phyloP scores from a whole-genome alignment of 1,140 invertebrate species.

The Drosophila sulfurigaster region DNA sequence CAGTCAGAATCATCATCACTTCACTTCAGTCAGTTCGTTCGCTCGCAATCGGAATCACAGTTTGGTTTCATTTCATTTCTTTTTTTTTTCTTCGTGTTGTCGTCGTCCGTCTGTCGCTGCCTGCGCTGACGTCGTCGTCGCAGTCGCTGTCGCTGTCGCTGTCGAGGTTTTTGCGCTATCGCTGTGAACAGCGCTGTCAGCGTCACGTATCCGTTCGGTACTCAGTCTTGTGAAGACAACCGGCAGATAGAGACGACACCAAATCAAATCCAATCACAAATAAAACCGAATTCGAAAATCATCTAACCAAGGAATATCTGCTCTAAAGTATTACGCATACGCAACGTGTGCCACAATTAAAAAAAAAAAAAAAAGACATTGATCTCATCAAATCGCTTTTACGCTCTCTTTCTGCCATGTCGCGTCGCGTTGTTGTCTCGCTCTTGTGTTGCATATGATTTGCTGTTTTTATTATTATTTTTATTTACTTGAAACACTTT shows the following conservation, averaged over 20 bases:
- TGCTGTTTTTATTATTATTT: conserved; percentile 11
- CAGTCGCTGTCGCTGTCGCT: conserved; percentile 11
- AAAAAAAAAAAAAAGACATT: conserved; percentile 1
- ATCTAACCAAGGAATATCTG: conserved; percentile 6
- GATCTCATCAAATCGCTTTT: background rate
- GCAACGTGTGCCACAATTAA: conserved; percentile 28
- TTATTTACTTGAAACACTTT: conserved; percentile 20
- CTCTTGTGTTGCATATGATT: conserved; percentile 40
- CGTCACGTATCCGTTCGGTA: conserved; percentile 70
- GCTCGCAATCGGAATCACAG: conserved; percentile 66
- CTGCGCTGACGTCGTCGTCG: conserved; percentile 19
- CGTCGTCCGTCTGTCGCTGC: conserved; percentile 22
- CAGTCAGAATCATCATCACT: conserved; percentile 56
- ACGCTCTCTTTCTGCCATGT: conserved; percentile 46
- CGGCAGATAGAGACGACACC: conserved; percentile 83
- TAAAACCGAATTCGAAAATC: conserved; percentile 25
- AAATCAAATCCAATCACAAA: conserved; percentile 16
- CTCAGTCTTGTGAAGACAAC: conserved; percentile 83
- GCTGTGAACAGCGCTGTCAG: conserved; percentile 44
- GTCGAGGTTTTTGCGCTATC: conserved; percentile 54
- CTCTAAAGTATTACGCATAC: conserved; percentile 31
- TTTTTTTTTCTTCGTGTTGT: too few relatives aligned
- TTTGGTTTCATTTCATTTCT: background rate
- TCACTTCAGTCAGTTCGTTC: conserved; percentile 63
- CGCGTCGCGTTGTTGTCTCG: conserved; percentile 47